Percentiles rank a stretch among this genome's conserved stretches.
These are phyloP conservation scores for Enteromius viviparus DNA, from an alignment of 2,797 vertebrate genomes.

Conservation along the genomic window DNA sequence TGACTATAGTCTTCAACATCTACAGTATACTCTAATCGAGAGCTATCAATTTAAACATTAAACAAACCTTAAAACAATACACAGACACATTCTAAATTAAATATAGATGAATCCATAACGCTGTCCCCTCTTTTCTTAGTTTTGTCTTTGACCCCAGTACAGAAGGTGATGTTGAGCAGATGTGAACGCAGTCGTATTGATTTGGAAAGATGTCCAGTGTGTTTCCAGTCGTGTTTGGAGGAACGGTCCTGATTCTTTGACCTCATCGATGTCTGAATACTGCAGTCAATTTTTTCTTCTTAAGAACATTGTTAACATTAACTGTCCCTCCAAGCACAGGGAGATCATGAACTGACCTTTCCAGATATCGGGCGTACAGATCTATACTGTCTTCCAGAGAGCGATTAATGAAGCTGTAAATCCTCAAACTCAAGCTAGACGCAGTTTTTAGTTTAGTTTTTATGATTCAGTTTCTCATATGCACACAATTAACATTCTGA, in stretches of 20 bases:
- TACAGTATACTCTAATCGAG: too few species aligned
- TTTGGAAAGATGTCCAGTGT: not conserved
- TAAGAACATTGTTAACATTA: constrained; percentile 18
- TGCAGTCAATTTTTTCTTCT: not conserved
- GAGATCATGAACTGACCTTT: not conserved
- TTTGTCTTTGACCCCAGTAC: not conserved
- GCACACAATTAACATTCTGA: not conserved
- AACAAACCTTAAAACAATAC: too few species aligned
- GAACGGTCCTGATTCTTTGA: not conserved
- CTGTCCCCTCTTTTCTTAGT: too few species aligned
- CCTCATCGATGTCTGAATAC: not conserved
- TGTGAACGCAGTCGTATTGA: not conserved
- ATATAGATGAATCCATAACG: too few species aligned
- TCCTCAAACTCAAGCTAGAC: not conserved
- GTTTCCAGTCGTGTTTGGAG: not conserved
- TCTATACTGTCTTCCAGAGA: not conserved
- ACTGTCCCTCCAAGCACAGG: not conserved
- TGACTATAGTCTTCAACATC: too few species aligned
- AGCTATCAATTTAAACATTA: too few species aligned
- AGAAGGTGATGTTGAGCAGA: not conserved
- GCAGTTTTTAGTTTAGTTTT: not conserved
- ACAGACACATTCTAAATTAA: too few species aligned
- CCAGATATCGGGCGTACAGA: not conserved
- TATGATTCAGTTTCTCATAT: not conserved
- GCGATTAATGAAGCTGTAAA: not conserved